phyloP scores from a whole-genome alignment of 37 sponge, comb jelly and placozoan genomes.

The Bolinopsis microptera region DNA sequence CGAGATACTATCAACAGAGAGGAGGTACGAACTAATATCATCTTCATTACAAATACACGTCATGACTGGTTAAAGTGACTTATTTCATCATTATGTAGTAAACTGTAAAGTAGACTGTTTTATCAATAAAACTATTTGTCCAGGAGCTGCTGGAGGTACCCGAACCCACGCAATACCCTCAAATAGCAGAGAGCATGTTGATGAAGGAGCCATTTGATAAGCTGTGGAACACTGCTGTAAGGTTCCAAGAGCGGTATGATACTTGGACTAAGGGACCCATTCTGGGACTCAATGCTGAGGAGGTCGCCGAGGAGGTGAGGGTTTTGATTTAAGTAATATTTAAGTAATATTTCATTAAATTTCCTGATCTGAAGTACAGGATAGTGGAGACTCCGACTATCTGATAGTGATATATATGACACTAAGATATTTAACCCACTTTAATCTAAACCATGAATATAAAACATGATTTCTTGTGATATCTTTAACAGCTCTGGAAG shows the following conservation, averaged over 20 bases:
- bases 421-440: no score
- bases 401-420: not conserved
- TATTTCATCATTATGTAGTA: no score
- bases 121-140: no score
- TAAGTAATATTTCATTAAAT: not conserved
- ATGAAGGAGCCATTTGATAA: constrained; percentile 88
- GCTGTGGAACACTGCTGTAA: constrained; percentile 88
- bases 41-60: no score
- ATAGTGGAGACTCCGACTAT: not conserved
- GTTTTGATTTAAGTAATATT: constrained; percentile 67
- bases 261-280: constrained; percentile 96
- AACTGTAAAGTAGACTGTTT: no score
- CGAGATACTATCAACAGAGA: constrained; percentile 88
- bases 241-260: constrained; percentile 84
- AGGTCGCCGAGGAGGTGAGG: constrained; percentile 83
- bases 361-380: not conserved
- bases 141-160: constrained; percentile 32
- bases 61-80: no score
- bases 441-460: no score
- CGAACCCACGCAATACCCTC: constrained; percentile 72
- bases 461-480: no score
- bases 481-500: no score
- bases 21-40: constrained; percentile 70
- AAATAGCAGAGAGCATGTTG: constrained; percentile 71
- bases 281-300: constrained; percentile 86